These are phyloP conservation scores for Exephanes ischioxanthus DNA, from an alignment of 2,888 invertebrate genomes.

Conservation along the genomic window DNA sequence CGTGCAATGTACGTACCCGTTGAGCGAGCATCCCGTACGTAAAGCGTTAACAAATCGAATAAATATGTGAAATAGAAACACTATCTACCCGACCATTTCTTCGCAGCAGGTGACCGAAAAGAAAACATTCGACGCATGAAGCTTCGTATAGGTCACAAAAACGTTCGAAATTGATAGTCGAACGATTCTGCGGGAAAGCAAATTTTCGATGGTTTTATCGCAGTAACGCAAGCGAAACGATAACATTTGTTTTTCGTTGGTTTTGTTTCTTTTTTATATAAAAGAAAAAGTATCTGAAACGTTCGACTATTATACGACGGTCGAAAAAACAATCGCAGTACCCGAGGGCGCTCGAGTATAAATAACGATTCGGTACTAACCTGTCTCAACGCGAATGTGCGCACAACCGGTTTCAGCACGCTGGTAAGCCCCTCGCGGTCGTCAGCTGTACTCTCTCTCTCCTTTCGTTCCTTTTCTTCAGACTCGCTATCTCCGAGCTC, in stretches of 20 bases:
- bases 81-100: neutral
- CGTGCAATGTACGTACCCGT: too few species aligned
- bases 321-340: neutral
- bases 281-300: neutral
- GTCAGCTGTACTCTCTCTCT: slow-evolving; percentile 36
- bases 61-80: too few species aligned
- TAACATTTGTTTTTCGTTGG: neutral
- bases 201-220: neutral
- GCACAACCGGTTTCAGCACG: slow-evolving; percentile 47
- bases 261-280: neutral
- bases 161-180: neutral
- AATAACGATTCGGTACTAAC: slow-evolving; percentile 58
- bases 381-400: slow-evolving; percentile 56
- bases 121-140: neutral
- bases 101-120: neutral
- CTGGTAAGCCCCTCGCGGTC: slow-evolving; percentile 17
- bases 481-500: neutral
- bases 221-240: too few species aligned
- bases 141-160: neutral
- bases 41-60: too few species aligned
- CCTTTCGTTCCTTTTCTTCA: neutral
- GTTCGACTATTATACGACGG: neutral
- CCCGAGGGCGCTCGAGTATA: neutral
- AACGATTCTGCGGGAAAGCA: too few species aligned
- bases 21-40: too few species aligned